Base-by-base conservation (phyloP, 2,888 invertebrate species). In the Coleophora deauratella region DNA sequence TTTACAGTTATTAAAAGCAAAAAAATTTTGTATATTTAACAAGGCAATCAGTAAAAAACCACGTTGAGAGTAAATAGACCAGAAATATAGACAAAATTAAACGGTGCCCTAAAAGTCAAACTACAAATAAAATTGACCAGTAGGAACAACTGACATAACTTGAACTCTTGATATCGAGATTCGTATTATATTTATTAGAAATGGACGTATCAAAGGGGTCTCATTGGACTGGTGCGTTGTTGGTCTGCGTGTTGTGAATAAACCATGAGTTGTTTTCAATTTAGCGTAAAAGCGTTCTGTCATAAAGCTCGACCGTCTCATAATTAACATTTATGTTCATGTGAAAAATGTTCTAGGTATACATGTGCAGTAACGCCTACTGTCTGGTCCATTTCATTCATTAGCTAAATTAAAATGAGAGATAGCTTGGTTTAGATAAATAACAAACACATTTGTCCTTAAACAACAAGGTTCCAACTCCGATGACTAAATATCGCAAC, bases 241-340 rank as follows among this genome's bases (percentile, higher is more conserved):
- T 65, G 59, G 54, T 53, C 59, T 57, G 57, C 69, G 59, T 63
- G 76, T 63, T 61, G 70, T 82, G 81, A 81, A 82, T 82, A 80
- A 82, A 78, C 76, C 80, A 82, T 82, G 82, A 81, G 78, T 71
- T 80, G 80, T 82, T 80, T 82, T 81, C 80, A 81, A 81, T 82
- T 82, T 78, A 65, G 72, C 77, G 79, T 80, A 78, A 82, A 80
- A 82, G 82, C 79, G 71, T 80, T 70, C 55, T 51, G 76, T 78
- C 78, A 78, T 80, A 81, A 80, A 68, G 67, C 70, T 53, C 60
- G 64, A 63, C 66, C 58, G 55, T 59, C 56, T 59, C 64, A 72
- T 75, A 80, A 81, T 81, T 79, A 81, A 73, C 72, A 71, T 73
- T 72, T 70, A 69, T 71, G 59, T 66, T 55, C 59, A 55, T 55